Evolutionary conservation across 2,113 vertebrate species (phyloP).

Genomic region (Ophiodon elongatus): DNA sequence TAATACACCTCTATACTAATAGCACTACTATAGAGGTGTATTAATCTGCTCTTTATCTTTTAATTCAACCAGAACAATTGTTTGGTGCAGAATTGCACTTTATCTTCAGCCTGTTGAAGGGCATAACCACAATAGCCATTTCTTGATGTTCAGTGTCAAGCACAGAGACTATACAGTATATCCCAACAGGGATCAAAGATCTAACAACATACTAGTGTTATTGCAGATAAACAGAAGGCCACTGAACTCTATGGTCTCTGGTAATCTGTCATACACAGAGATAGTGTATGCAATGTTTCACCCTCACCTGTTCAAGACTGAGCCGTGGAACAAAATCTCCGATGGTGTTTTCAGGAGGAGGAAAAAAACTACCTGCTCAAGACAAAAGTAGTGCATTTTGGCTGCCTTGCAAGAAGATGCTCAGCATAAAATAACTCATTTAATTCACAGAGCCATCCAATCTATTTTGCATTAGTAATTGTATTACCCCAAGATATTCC

Average conservation of each 20-base stretch:
- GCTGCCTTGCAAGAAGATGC: neutral
- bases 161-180: slow-evolving; percentile 2
- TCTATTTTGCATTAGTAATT: slow-evolving; percentile 36
- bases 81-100: neutral
- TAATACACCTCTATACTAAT: neutral
- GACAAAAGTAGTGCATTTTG: slow-evolving; percentile 19
- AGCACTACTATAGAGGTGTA: neutral
- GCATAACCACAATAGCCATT: slow-evolving; percentile 11
- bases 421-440: neutral
- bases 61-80: slow-evolving; percentile 8
- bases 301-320: slow-evolving; percentile 40
- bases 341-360: slow-evolving; percentile 21
- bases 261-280: neutral
- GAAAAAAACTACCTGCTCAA: slow-evolving; percentile 21
- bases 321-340: slow-evolving; percentile 45
- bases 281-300: slow-evolving; percentile 10
- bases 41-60: slow-evolving; percentile 21
- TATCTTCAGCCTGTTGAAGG: neutral
- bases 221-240: slow-evolving; percentile 22
- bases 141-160: neutral
- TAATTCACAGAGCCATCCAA: neutral
- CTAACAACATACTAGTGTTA: slow-evolving; percentile 7
- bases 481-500: slow-evolving; percentile 25
- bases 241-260: slow-evolving; percentile 19
- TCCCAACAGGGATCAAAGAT: slow-evolving; percentile 8